Base-by-base conservation (phyloP, 2,113 vertebrate species). In the Centrocercus urophasianus region DNA sequence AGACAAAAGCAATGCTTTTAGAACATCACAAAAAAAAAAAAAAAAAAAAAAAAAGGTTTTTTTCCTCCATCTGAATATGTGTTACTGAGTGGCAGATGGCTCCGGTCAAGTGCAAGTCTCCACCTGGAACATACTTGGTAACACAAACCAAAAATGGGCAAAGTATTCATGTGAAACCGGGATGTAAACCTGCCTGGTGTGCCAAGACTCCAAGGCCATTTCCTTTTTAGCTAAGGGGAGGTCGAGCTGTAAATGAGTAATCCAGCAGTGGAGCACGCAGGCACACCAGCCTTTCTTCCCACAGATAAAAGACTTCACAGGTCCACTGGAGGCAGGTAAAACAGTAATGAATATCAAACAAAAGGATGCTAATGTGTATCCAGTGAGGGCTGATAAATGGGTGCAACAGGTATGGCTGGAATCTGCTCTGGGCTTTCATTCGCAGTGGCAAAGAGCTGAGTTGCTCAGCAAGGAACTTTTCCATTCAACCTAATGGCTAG, bases 191-290 rank as follows among this genome's bases (percentile, higher is more conserved):
- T 60, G 47, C 38, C 48, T 80, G 83, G 69, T 78, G 77, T 67
- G 83, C 15, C 42, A 42, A 42, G 47, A 77, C 86, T 89, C 48
- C 48, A 40, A 77, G 69, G 28, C 24, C 14, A 6, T 83, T 95
- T 97, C 57, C 73, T 91, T 50, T 67, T 24, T 32, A 32, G n/a
- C 1, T 1, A 16, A 17, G 4, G 3, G 25, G 25, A 86, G 69
- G 22, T 11, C 30, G 61, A 86, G 15, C 57, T 94, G 91, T 96
- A 84, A 96, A 97, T 96, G 72, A 88, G 27, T 93, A 95, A 97
- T 32, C 52, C 18, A 69, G 36, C 38, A 65, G 18, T 10, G 38
- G 56, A 93, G 82, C 74, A 42, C 15, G 42, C 59, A 78, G 63
- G 78, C 59, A 94, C 32, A 80, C 3, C 93, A 65, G 47, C 72